Conservation (phyloP, 1,140 invertebrate species). For the Penaeus chinensis region DNA sequence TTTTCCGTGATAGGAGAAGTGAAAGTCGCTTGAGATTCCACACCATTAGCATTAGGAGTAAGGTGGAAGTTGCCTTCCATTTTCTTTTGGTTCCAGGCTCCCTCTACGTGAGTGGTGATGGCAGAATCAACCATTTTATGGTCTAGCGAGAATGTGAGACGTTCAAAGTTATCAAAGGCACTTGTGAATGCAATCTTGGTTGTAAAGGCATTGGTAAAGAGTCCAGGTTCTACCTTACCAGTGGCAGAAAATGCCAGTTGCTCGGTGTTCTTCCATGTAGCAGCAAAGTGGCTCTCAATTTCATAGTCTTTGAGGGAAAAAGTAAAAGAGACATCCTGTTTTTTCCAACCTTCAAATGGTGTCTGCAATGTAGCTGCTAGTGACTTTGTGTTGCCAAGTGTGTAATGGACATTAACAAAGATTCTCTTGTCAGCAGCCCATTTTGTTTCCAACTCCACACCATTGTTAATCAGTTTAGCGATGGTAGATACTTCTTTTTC, state of each 20-base stretch:
- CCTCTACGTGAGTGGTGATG: neutral
- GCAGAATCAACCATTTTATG: neutral
- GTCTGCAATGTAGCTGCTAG: neutral
- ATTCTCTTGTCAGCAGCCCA: neutral
- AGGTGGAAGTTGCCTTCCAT: neutral
- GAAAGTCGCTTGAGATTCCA: neutral
- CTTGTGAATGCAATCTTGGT: neutral
- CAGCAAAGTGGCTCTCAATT: neutral
- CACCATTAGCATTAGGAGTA: neutral
- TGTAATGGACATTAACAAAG: neutral
- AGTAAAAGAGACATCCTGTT: neutral
- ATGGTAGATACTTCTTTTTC: neutral
- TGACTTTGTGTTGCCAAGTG: neutral
- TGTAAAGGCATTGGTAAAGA: neutral
- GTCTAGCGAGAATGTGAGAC: neutral
- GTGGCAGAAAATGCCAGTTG: neutral
- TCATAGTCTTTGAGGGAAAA: neutral
- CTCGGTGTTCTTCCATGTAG: neutral
- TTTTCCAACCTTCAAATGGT: neutral
- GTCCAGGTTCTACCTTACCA: neutral
- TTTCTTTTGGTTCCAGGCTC: neutral
- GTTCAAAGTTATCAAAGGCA: neutral
- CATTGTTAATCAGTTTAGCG: neutral
- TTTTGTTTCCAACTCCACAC: neutral
- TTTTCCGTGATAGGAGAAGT: neutral